Evolutionary conservation across 2,888 invertebrate genomes (phyloP), one percentile per base, ranked within the genome.

Genomic region (Geophilus truncorum): DNA sequence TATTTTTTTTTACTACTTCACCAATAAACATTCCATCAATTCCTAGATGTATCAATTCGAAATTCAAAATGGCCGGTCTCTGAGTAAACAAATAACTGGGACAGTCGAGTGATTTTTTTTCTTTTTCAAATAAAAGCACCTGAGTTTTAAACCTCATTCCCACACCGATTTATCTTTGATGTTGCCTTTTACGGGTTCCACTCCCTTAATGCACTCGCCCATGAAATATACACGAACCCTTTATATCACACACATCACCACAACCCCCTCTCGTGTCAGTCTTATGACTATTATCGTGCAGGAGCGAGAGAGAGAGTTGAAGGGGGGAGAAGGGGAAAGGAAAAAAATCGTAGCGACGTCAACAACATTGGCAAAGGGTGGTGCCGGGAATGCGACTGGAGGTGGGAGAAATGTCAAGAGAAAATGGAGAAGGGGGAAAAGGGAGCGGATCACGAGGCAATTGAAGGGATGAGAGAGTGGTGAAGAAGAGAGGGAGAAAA

Each of bases 141-240:
- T 70, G 70, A 70, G 70, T 70, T 18, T 51, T 70, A 70, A 70
- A 70, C 70, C 70, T 70, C 70, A 28, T 70, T 70, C 70, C 70
- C 70, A 70, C 25, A 70, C 70, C 70, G 28, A 70, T 70, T 70
- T 70, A 70, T 70, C 70, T 70, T 70, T 70, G 70, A 70, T 70
- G 70, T 28, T 70, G 70, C 70, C 25, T 70, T 70, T 70, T 70
- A 70, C 70, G 0, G 70, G 70, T 10, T 70, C 70, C 70, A 70
- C 70, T 70, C 70, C 70, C 70, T 70, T 70, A 70, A 70, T 70
- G 70, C 70, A 70, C 70, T 70, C 70, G 70, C 70, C 70, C 70
- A 70, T 70, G 70, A 70, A 70, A 70, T 70, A 70, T 70, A 70
- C 70, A 70, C 70, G 70, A 70, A 70, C 70, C 70, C 70, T 70